Evolutionary conservation across 1,140 invertebrate genomes (phyloP).

Genomic region (Caenorhabditis briggsae): DNA sequence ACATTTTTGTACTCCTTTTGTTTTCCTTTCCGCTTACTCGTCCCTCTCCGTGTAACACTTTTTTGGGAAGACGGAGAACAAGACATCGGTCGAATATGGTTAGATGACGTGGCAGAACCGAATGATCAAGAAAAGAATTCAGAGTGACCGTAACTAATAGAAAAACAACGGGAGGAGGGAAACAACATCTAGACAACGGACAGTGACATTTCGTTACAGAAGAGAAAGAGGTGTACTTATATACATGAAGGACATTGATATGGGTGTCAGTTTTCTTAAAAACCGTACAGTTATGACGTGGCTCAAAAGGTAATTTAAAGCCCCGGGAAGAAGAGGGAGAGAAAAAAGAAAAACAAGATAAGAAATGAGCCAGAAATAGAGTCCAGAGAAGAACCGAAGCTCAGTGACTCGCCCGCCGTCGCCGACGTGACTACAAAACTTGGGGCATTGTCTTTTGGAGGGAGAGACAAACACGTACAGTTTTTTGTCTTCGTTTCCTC

Average conservation of each 20-base stretch:
- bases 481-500: slow-evolving; percentile 25
- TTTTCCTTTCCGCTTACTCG: slow-evolving; percentile 17
- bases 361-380: slow-evolving; percentile 40
- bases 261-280: neutral
- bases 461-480: slow-evolving; percentile 35
- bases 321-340: neutral
- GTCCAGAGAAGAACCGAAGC: slow-evolving; percentile 43
- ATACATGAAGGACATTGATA: neutral
- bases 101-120: slow-evolving; percentile 43
- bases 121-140: neutral
- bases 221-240: neutral
- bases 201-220: neutral
- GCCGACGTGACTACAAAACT: slow-evolving; percentile 46
- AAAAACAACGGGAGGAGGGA: neutral
- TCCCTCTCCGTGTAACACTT: neutral
- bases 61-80: neutral
- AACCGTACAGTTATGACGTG: slow-evolving; percentile 35
- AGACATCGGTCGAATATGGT: slow-evolving; percentile 13
- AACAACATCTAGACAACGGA: neutral
- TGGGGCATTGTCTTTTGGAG: slow-evolving; percentile 12
- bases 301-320: neutral
- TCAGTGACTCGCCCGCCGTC: slow-evolving; percentile 31
- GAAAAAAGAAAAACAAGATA: slow-evolving; percentile 32
- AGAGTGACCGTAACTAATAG: slow-evolving; percentile 3
- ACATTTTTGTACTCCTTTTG: slow-evolving; percentile 15